phyloP scores from a whole-genome alignment of 2,113 vertebrate species.

The Varanus komodoensis region DNA sequence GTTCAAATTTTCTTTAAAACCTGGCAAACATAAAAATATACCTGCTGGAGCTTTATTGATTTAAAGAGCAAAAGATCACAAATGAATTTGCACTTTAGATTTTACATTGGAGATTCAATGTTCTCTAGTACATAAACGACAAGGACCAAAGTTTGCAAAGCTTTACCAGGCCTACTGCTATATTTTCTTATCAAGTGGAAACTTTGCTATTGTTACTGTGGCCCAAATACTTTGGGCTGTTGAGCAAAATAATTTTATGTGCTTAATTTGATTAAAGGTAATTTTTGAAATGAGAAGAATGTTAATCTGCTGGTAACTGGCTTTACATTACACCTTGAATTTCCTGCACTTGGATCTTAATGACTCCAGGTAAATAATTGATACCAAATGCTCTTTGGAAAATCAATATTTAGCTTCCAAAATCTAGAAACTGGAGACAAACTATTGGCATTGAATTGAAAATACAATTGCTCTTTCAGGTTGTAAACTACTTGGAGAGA shows the following conservation, averaged over 20 bases:
- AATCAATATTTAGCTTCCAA: conserved; percentile 52
- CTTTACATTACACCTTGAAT: conserved; percentile 39
- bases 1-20: background rate
- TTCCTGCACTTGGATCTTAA: conserved; percentile 41
- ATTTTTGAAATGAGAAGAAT: background rate
- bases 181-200: conserved; percentile 41
- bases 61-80: conserved; percentile 25
- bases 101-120: conserved; percentile 30
- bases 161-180: background rate
- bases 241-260: conserved; percentile 19
- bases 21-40: conserved; percentile 25
- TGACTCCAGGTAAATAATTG: conserved; percentile 41
- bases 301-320: conserved; percentile 11
- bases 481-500: background rate
- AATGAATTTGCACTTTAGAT: conserved; percentile 17
- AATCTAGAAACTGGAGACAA: conserved; percentile 49
- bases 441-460: conserved; percentile 50
- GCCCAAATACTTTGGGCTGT: background rate
- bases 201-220: conserved; percentile 33
- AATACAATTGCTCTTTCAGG: conserved; percentile 19
- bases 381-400: conserved; percentile 44
- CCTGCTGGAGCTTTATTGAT: conserved; percentile 17
- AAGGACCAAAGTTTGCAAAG: conserved; percentile 1
- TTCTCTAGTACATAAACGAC: background rate
- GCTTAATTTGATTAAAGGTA: background rate